Evolutionary conservation across 2,113 vertebrate genomes (phyloP).

Genomic region (Thalassarche chlororhynchos): DNA sequence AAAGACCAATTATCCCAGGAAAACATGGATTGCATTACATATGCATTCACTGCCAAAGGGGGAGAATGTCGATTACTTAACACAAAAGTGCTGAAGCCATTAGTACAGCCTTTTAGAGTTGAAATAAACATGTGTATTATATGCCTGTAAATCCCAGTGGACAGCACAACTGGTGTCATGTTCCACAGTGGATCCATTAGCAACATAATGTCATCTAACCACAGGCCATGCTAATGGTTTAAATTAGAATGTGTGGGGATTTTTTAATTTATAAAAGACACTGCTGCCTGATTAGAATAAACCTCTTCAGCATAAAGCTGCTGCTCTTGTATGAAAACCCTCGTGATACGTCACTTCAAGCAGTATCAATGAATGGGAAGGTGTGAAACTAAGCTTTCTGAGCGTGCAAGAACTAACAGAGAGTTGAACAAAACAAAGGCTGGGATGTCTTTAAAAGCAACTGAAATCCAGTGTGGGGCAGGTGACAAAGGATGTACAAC

Average conservation of each 20-base stretch:
- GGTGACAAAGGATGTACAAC: neutral
- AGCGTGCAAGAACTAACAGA: neutral
- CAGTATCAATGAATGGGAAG: neutral
- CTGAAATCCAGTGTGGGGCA: neutral
- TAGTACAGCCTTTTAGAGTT: constrained; percentile 77
- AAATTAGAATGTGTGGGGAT: constrained; percentile 64
- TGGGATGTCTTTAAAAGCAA: constrained; percentile 1
- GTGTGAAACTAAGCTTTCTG: neutral
- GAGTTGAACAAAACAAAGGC: neutral
- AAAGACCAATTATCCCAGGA: constrained; percentile 73
- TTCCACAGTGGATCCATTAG: constrained; percentile 81
- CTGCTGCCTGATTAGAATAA: constrained; percentile 22
- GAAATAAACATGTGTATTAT: constrained; percentile 79
- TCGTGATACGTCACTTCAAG: neutral
- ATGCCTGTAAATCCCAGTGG: constrained; percentile 70
- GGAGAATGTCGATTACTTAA: constrained; percentile 74
- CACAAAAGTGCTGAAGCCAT: constrained; percentile 81
- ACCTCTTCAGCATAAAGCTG: constrained; percentile 21
- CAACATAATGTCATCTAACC: constrained; percentile 75
- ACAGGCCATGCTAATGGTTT: constrained; percentile 76
- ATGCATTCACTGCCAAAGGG: constrained; percentile 60
- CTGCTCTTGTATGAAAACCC: neutral
- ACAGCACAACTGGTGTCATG: constrained; percentile 77
- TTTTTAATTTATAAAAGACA: constrained; percentile 22
- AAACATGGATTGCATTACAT: constrained; percentile 76